Base-by-base conservation (phyloP, 2,797 vertebrate genomes). In the Sarcoramphus papa region DNA sequence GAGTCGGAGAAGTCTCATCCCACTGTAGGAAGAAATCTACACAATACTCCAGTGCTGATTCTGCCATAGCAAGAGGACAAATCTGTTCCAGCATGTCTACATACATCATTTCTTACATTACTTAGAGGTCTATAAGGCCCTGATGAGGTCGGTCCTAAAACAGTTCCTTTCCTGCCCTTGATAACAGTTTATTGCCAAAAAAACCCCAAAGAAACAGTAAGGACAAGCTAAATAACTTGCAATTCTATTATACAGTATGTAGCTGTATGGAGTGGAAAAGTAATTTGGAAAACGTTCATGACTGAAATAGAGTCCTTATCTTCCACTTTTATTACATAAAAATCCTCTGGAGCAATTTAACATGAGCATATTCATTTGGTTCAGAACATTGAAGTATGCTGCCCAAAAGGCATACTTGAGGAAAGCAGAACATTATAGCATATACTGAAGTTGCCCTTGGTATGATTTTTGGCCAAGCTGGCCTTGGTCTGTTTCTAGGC, bases 141-240 rank as follows among this genome's bases (percentile, higher is more conserved):
- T 21, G 23, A 75, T 54, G 18, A 79, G 12, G 6, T 10, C 59
- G 15, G 45, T 48, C 33, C n/a, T 68, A 51, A 51, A 78, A 21
- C n/a, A 45, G 8, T 51, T 90, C 25, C 14, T 47, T 73, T 51
- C 25, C 60, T 51, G 7, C 7, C 27, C 31, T 72, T 50, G 19
- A n/a, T 40, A 72, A 72, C 5, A 62, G 6, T 19, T 63, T 51
- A 45, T 31, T 63, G 35, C 4, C 23, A 19, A 59, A 62, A 64
- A 21, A 22, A 14, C 1, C 8, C 10, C 53, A 50, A 64, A 0
- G 1, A 25, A 60, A 33, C 2, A 31, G 28, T 28, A 64, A 53
- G 24, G 37, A n/a, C 5, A 35, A 88, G 50, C 28, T 40, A 63
- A 74, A 31, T 23, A 57, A 45, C 28, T 40, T 67, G 31, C 33